Percentiles rank a stretch among this genome's conserved stretches.
These are phyloP conservation scores for Neotoma lepida DNA, from an alignment of 2,113 vertebrate species.

Conservation along the genomic window DNA sequence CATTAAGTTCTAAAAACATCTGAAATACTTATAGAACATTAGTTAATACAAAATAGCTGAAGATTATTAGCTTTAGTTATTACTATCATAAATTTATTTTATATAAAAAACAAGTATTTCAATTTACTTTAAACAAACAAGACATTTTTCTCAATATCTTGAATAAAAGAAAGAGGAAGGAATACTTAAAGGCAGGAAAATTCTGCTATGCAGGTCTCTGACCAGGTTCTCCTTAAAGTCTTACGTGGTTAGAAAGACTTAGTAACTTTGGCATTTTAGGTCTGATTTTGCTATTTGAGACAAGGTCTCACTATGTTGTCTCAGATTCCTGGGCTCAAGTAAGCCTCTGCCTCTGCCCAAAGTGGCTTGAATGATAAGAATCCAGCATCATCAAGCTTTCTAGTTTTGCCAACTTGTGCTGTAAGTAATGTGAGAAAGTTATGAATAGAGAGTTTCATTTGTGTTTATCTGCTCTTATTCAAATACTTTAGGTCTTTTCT, in stretches of 20 bases:
- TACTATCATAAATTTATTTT: not conserved
- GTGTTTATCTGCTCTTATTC: not conserved
- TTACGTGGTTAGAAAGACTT: not conserved
- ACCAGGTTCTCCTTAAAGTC: not conserved
- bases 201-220: not conserved
- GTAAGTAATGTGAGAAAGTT: not conserved
- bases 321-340: not conserved
- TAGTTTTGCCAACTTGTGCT: not conserved
- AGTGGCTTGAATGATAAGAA: too few species aligned
- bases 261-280: not conserved
- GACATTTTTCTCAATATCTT: not conserved
- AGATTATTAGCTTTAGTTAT: conserved; percentile 23
- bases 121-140: not conserved
- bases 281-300: not conserved
- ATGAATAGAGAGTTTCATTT: not conserved
- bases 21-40: not conserved
- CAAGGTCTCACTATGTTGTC: not conserved
- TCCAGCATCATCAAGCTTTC: not conserved
- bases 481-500: not conserved
- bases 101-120: conserved; percentile 19
- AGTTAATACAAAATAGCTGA: not conserved
- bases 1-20: not conserved
- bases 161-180: not conserved
- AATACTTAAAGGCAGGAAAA: not conserved
- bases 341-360: not conserved